Evolutionary conservation across 2,888 invertebrate species (phyloP), one percentile per base, ranked within the genome.

Genomic region (Metacarcinus magister): DNA sequence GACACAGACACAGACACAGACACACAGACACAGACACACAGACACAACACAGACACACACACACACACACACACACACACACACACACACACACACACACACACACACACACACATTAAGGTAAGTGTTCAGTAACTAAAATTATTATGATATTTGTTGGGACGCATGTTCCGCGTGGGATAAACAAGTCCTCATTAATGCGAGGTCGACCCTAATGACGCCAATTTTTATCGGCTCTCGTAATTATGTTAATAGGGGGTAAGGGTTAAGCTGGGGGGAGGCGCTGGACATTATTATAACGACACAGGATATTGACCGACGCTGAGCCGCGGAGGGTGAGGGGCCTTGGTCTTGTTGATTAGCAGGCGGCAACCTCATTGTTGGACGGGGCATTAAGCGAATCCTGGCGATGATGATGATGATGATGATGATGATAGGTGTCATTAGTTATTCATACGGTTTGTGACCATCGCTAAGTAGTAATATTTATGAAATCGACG

Each of bases 211-310:
- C 82, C 82, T 82, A 82, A 82, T 82, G 82, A 82, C 82, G 82
- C 82, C 82, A 82, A 82, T 82, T 82, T 82, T 82, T 82, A 82
- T 82, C 82, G 82, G 82, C 82, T 82, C 82, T 10, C 32, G 82
- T 82, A 82, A 82, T 82, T 82, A 82, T 82, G 82, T 82, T 82
- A 82, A 82, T 82, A 23, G 82, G 28, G 82, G 82, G 28, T 16
- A 82, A 82, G 82, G 82, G 32, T 10, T 32, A 5, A 28, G 82
- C 4, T 32, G 16, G 32, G 82, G 13, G 32, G 32, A 0, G 82
- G 19, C 13, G 82, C 82, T 82, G 82, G 82, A 82, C 82, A 82
- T 82, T 82, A 82, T 82, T 82, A 82, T 32, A 82, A 82, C 82
- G 82, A 82, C 32, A 32, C 82, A 82, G 82, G 82, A 82, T 82